phyloP scores from a whole-genome alignment of 2,888 invertebrate genomes.

The Acronicta aceris region DNA sequence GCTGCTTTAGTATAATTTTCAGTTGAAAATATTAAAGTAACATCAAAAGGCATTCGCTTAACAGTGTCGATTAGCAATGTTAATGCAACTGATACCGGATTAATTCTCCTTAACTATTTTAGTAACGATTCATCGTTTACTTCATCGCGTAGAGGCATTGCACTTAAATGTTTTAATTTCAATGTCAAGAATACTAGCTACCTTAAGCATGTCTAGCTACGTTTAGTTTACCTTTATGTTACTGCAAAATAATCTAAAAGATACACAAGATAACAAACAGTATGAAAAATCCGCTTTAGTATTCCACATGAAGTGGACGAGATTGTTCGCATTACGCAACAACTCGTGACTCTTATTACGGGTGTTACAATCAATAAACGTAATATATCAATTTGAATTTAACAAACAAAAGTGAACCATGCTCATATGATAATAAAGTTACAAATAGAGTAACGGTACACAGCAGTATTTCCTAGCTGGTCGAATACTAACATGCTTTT shows the following conservation, averaged over 20 bases:
- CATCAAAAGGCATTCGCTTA: background rate
- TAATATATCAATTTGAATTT: slow-evolving; percentile 65
- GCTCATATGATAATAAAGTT: slow-evolving; percentile 57
- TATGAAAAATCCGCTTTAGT: slow-evolving; percentile 65
- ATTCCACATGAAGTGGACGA: slow-evolving; percentile 74
- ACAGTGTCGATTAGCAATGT: background rate
- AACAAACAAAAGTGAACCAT: slow-evolving; percentile 66
- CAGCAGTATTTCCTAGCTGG: slow-evolving; percentile 62
- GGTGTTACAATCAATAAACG: slow-evolving; percentile 72
- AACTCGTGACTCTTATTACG: slow-evolving; percentile 87
- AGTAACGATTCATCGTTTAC: slow-evolving; percentile 9
- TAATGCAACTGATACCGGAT: background rate
- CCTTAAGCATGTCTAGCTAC: slow-evolving; percentile 1
- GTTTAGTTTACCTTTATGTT: slow-evolving; percentile 1
- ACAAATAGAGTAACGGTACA: slow-evolving; percentile 48
- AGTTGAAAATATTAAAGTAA: slow-evolving; percentile 3
- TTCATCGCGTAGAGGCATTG: slow-evolving; percentile 17
- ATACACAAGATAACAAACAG: slow-evolving; percentile 22
- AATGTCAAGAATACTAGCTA: slow-evolving; percentile 40
- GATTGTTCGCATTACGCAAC: slow-evolving; percentile 84
- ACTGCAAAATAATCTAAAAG: background rate
- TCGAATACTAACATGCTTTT: slow-evolving; percentile 76
- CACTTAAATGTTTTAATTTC: slow-evolving; percentile 20
- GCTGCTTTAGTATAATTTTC: slow-evolving; percentile 5
- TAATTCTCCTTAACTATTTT: slow-evolving; percentile 5